Evolutionary conservation across 2,888 invertebrate species (phyloP), one percentile per base, ranked within the genome.

Genomic region (Stramonita haemastoma): DNA sequence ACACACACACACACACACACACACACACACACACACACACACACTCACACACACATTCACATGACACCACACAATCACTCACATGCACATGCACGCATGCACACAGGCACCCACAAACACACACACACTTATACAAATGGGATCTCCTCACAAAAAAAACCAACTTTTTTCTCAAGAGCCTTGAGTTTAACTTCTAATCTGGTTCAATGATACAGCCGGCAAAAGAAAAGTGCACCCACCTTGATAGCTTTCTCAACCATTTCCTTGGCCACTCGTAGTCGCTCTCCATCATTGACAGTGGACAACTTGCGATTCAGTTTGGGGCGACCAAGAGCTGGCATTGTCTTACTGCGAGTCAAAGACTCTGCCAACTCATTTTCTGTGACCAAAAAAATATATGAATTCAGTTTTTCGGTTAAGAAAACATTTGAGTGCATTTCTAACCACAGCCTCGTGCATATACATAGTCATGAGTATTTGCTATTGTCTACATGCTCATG

Each of bases 201-300:
- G 26, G 26, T 66, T 66, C 26, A 66, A 66, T 66, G 66, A 26
- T 66, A 66, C 17, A 66, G 66, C 2, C 17, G 13, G 66, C 66
- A 66, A 46, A 46, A n/a, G n/a, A n/a, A n/a, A 46, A 13, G 13
- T n/a, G 4, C 6, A 88, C 91, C 90, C 90, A 95, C 95, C 94
- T 95, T 95, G 29, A 95, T 95, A 17, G 95, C 95, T 90, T 94
- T 94, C 88, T 95, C 95, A 34, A 95, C 95, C 29, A 93, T 91
- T 85, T 94, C 93, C 90, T 95, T 95, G 56, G 95, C 95, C 89
- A 93, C 93, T 85, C 93, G 92, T 34, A 95, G 93, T 29, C 95
- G 91, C 36, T 95, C 95, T 57, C 93, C 91, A 90, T 94, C 94
- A 46, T 91, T 91, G 4, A 90, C 56, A 0, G 79, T 86, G 32